Percentiles rank a stretch among this genome's conserved stretches.
Conservation (phyloP, 2,113 vertebrate species). For the Marmota monax region DNA sequence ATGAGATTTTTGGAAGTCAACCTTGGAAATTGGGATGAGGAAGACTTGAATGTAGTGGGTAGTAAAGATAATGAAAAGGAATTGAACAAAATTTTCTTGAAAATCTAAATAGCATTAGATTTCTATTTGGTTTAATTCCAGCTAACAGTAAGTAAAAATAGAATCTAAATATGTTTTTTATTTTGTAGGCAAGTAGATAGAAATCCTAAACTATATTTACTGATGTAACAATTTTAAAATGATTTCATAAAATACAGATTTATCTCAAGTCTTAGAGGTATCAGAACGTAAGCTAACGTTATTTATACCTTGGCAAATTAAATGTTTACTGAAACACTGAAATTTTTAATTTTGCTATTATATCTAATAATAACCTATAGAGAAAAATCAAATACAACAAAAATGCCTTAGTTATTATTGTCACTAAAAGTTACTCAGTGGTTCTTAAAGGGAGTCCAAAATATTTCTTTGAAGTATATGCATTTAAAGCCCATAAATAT, state of each 20-base stretch:
- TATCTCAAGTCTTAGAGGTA: not conserved
- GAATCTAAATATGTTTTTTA: conserved; percentile 45
- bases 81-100: not conserved
- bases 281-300: conserved; percentile 24
- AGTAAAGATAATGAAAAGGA: not conserved
- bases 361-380: conserved; percentile 35
- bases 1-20: conserved; percentile 39
- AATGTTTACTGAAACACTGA: not conserved
- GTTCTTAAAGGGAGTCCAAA: conserved; percentile 34
- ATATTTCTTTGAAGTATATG: not conserved
- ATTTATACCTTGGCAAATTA: conserved; percentile 28
- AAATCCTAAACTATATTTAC: conserved; percentile 7
- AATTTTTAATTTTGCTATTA: not conserved
- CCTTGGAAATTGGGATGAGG: not conserved
- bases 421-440: not conserved
- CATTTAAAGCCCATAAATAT: not conserved
- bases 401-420: not conserved
- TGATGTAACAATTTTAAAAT: conserved; percentile 4
- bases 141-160: conserved; percentile 13
- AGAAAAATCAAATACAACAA: conserved; percentile 44
- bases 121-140: conserved; percentile 10
- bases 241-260: conserved; percentile 44
- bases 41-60: not conserved
- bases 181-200: not conserved
- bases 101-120: not conserved